Percentiles rank a stretch among this genome's conserved stretches.
These are phyloP conservation scores for Cancer borealis DNA, from an alignment of 2,888 invertebrate genomes.

Conservation along the genomic window DNA sequence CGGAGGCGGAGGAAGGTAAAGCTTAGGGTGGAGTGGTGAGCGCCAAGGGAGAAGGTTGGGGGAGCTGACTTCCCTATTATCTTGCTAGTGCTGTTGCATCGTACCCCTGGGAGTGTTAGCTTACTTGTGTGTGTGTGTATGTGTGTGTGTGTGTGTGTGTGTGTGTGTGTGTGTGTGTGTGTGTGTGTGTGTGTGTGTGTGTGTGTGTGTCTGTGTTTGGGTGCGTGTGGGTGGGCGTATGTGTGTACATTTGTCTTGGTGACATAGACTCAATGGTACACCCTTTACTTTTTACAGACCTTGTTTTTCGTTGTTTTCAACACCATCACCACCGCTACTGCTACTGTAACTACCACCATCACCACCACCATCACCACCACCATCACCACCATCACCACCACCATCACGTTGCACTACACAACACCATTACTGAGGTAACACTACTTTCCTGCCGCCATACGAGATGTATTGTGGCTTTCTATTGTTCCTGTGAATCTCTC, in stretches of 20 bases:
- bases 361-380: not conserved
- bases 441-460: not conserved
- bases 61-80: constrained; percentile 17
- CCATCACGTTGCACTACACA: not conserved
- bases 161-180: constrained; percentile 28
- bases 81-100: not conserved
- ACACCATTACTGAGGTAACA: not conserved
- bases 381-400: not conserved
- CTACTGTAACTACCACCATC: not conserved
- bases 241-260: not conserved
- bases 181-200: not conserved
- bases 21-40: not conserved
- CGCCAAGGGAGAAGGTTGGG: not conserved
- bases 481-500: not conserved
- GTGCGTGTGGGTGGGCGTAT: not conserved
- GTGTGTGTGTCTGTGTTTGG: not conserved
- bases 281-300: not conserved
- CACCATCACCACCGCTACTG: not conserved
- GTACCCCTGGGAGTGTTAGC: not conserved
- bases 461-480: constrained; percentile 14
- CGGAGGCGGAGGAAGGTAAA: not conserved
- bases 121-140: not conserved
- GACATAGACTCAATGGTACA: too few species aligned
- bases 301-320: not conserved
- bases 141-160: constrained; percentile 32